phyloP scores from a whole-genome alignment of 2,797 vertebrate genomes.

The Phyllotis vaccarum region DNA sequence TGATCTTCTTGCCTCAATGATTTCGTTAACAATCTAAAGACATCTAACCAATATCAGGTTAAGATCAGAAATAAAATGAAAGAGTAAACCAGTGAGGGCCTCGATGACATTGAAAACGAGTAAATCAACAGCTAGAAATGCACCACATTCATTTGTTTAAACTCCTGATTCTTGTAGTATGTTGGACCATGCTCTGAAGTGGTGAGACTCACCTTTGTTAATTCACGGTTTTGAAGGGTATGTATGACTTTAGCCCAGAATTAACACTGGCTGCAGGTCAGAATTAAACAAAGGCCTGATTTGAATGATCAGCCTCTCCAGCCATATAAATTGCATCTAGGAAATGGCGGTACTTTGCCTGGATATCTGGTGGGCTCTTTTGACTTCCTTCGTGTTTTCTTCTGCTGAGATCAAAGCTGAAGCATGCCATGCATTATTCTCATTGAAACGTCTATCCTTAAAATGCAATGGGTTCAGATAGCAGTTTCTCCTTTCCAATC shows the following conservation, averaged over 20 bases:
- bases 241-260: not conserved
- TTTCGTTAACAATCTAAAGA: slow-evolving; percentile 50
- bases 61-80: slow-evolving; percentile 15
- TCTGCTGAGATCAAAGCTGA: slow-evolving; percentile 4
- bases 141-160: not conserved
- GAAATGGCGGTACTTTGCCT: not conserved
- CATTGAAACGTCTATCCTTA: not conserved
- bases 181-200: not conserved
- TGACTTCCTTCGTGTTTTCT: slow-evolving; percentile 1
- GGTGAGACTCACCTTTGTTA: not conserved
- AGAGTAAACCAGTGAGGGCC: not conserved
- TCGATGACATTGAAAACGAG: slow-evolving; percentile 4
- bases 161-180: not conserved
- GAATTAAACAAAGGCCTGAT: not conserved
- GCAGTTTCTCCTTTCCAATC: not conserved
- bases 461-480: not conserved
- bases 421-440: not conserved
- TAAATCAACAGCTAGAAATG: slow-evolving; percentile 3
- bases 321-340: not conserved
- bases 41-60: slow-evolving; percentile 23
- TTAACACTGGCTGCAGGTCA: not conserved
- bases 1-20: not conserved
- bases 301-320: not conserved
- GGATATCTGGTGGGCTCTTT: not conserved
- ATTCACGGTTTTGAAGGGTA: not conserved